Conservation (phyloP, 2,888 invertebrate species). For the Peribatodes rhomboidaria region DNA sequence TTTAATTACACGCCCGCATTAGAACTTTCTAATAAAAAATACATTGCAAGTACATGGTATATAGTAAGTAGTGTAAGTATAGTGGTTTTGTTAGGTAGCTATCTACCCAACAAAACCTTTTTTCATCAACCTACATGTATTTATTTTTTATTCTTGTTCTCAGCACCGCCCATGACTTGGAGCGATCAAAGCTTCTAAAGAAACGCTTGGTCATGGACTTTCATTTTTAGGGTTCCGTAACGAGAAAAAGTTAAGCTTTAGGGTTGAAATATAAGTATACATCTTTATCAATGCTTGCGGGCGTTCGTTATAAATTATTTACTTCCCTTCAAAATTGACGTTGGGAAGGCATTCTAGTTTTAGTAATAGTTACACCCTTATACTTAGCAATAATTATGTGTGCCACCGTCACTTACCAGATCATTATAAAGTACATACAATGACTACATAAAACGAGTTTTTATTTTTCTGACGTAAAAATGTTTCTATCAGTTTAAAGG, state of each 20-base stretch:
- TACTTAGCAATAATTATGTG: no score
- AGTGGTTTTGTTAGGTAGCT: no score
- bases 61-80: no score
- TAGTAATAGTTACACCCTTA: no score
- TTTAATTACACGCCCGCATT: slow-evolving; percentile 37
- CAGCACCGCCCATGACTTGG: slow-evolving; percentile 62
- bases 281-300: not conserved
- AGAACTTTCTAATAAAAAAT: slow-evolving; percentile 44
- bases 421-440: no score
- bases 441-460: no score
- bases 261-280: not conserved
- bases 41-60: slow-evolving; percentile 48
- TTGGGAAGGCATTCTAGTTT: no score
- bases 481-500: no score
- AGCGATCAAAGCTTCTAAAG: slow-evolving; percentile 43
- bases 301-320: no score
- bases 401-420: no score
- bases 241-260: not conserved
- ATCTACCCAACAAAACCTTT: slow-evolving; percentile 58
- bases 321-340: no score
- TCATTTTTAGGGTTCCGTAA: slow-evolving; percentile 42
- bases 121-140: slow-evolving; percentile 60
- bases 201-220: slow-evolving; percentile 74
- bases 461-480: no score
- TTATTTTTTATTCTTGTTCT: slow-evolving; percentile 38